Percentiles rank a stretch among this genome's conserved stretches.
Evolutionary conservation across 2,797 vertebrate species (phyloP).

Genomic region (Otus scops): DNA sequence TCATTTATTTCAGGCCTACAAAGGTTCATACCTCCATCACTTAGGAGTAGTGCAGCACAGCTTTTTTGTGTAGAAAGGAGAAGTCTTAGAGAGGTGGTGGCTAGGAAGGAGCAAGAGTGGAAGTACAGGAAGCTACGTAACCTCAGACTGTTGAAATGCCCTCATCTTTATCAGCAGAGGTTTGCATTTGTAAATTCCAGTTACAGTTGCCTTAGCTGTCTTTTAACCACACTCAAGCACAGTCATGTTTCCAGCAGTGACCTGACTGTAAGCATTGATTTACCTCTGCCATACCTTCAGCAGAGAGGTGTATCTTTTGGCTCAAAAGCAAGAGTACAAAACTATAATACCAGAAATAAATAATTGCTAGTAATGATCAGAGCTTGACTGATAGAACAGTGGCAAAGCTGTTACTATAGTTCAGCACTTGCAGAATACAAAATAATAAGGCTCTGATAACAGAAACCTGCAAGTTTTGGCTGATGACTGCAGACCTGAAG

Average conservation of each 20-base stretch:
- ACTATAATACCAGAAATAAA: background rate
- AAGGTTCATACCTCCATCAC: background rate
- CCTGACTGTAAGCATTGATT: background rate
- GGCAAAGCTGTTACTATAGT: background rate
- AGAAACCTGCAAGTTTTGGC: background rate
- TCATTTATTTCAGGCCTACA: background rate
- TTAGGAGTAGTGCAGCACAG: background rate
- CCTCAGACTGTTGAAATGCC: background rate
- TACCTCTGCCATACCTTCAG: background rate
- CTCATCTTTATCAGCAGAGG: background rate
- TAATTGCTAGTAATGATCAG: background rate
- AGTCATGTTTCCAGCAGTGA: background rate
- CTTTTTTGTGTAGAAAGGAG: background rate
- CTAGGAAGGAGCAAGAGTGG: background rate
- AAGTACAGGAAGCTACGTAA: background rate
- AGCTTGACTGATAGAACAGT: background rate
- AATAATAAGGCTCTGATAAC: background rate
- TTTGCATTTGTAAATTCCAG: background rate
- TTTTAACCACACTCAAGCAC: background rate
- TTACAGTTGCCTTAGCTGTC: background rate
- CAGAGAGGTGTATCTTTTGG: background rate
- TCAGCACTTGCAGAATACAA: background rate
- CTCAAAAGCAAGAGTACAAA: background rate
- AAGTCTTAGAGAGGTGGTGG: background rate
- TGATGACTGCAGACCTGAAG: background rate